Evolutionary conservation across 2,888 invertebrate species (phyloP).

Genomic region (Acrobeloides nanus): DNA sequence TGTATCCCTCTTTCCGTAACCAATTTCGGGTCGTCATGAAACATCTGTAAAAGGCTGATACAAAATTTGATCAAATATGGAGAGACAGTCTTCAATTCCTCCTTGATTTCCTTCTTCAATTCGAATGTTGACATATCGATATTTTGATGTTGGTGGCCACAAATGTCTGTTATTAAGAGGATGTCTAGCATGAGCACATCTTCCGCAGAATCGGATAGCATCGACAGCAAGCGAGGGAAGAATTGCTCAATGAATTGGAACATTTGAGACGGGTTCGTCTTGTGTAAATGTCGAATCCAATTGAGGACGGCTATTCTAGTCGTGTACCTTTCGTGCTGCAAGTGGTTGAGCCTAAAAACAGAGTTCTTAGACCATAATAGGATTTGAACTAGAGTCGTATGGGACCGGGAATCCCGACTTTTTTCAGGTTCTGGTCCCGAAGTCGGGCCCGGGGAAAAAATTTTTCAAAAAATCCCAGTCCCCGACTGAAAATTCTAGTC

Average conservation of each 20-base stretch:
- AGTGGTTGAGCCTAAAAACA: too few species aligned
- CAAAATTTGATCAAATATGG: conserved; percentile 77
- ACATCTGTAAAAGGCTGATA: conserved; percentile 72
- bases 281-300: conserved; percentile 88
- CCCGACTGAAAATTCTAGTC: too few species aligned
- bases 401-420: too few species aligned
- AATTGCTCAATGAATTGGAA: conserved; percentile 60
- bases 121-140: conserved; percentile 25
- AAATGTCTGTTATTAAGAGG: conserved; percentile 67
- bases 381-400: too few species aligned
- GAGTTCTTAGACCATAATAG: too few species aligned
- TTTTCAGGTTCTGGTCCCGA: too few species aligned
- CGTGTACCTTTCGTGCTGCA: conserved; percentile 78
- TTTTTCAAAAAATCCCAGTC: too few species aligned
- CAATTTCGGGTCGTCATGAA: conserved; percentile 75
- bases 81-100: conserved; percentile 34
- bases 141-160: conserved; percentile 29
- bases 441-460: too few species aligned
- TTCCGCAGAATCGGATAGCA: conserved; percentile 81
- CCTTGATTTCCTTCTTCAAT: conserved; percentile 21
- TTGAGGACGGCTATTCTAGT: conserved; percentile 89
- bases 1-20: conserved; percentile 86
- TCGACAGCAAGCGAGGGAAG: conserved; percentile 69
- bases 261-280: conserved; percentile 69
- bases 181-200: conserved; percentile 89